phyloP scores from a whole-genome alignment of 2,888 invertebrate species.

The Xanthorhoe spadicearia region DNA sequence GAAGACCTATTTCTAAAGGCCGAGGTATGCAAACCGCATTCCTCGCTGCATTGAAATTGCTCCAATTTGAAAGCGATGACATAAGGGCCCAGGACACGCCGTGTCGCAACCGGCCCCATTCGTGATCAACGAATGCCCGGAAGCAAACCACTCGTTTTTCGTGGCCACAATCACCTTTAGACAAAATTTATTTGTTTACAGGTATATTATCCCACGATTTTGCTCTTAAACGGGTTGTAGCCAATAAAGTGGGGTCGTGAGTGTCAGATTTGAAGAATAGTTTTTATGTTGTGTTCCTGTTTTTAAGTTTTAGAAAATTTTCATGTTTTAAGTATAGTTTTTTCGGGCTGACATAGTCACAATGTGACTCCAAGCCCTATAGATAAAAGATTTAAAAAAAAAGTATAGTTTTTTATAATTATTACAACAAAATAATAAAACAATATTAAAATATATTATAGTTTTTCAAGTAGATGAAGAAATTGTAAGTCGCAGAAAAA shows the following conservation, averaged over 20 bases:
- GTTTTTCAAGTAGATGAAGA: too few relatives aligned
- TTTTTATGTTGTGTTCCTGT: background rate
- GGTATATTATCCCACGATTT: slow-evolving; percentile 16
- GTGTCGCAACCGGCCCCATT: slow-evolving; percentile 65
- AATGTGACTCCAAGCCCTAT: too few relatives aligned
- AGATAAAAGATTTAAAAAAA: too few relatives aligned
- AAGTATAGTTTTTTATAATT: too few relatives aligned
- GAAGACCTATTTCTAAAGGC: background rate
- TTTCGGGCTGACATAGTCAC: too few relatives aligned
- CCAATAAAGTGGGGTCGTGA: slow-evolving; percentile 8
- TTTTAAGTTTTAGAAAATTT: too few relatives aligned
- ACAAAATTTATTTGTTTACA: slow-evolving; percentile 45
- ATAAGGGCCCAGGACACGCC: slow-evolving; percentile 56
- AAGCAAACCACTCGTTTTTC: slow-evolving; percentile 71
- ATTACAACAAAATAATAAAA: too few relatives aligned
- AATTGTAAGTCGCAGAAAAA: too few relatives aligned
- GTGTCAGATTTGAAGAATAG: slow-evolving; percentile 1
- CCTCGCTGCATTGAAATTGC: slow-evolving; percentile 41
- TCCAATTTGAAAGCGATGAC: slow-evolving; percentile 61
- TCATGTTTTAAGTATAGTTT: too few relatives aligned
- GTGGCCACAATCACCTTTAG: slow-evolving; percentile 62
- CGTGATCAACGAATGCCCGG: slow-evolving; percentile 79
- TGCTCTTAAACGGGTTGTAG: slow-evolving; percentile 12
- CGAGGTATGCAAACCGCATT: slow-evolving; percentile 33
- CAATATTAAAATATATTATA: too few relatives aligned